Evolutionary conservation across 2,113 vertebrate genomes (phyloP), one percentile per base, ranked within the genome.

Genomic region (Upupa epops): DNA sequence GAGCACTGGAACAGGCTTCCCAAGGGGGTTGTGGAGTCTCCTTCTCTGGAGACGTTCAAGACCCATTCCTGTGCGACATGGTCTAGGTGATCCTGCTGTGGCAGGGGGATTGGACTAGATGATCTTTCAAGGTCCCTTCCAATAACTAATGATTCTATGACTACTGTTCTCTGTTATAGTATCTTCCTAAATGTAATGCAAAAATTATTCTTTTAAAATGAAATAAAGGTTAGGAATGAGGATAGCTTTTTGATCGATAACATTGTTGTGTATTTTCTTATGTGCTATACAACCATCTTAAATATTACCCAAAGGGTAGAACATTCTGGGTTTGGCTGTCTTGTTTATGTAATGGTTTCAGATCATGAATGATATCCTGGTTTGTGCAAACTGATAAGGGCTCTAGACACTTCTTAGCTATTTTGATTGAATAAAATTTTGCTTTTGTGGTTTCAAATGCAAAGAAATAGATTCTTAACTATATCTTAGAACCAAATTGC

Each of bases 231-330:
- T 9, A 72, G 28, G 18, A 74, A 29, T 26, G 20, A 4, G 3
- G 1, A 49, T 66, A 77, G 13, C 7, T 72, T 78, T 70, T 17
- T 58, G 17, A 58, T n/a, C 9, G 7, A 5, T 46, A 31, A 63
- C 14, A 42, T 6, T n/a, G 18, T 31, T 60, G 5, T 40, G 25
- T 5, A 22, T 1, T 46, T 55, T 59, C 4, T 2, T 42, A 3
- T 28, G 28, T 25, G 34, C 3, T 42, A 2, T 25, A 24, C 21
- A 29, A 55, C 21, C 9, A 1, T 5, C 1, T 51, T 55, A 52
- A 31, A 37, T 40, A 3, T 20, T 26, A 28, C 3, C 1, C 32
- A 25, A 59, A 82, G 4, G 2, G 6, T 8, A 3, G 3, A 59
- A 28, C 5, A 20, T 60, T 60, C 8, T 2, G 3, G 28, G 4